Conservation (phyloP, 1,140 invertebrate genomes). For the Drosophila parabipectinata region DNA sequence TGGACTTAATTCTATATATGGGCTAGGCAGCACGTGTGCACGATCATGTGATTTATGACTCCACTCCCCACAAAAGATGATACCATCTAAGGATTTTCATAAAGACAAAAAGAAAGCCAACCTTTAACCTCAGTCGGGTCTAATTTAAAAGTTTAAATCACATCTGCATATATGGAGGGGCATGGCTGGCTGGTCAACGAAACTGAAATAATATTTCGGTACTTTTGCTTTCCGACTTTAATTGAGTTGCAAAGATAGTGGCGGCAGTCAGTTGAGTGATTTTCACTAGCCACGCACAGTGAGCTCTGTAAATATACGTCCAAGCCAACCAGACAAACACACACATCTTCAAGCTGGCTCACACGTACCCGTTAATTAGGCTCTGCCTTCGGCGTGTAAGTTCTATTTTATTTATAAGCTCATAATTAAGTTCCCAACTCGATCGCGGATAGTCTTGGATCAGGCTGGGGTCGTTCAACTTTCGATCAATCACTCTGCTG, state of each 20-base stretch:
- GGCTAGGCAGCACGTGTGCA: slow-evolving; percentile 42
- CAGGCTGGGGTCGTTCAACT: slow-evolving; percentile 60
- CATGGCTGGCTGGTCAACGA: slow-evolving; percentile 61
- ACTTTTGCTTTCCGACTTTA: slow-evolving; percentile 74
- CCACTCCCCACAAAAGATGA: slow-evolving; percentile 25
- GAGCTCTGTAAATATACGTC: slow-evolving; percentile 36
- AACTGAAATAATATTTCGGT: slow-evolving; percentile 68
- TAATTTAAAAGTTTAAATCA: slow-evolving; percentile 48
- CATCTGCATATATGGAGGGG: slow-evolving; percentile 24
- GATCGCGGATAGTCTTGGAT: slow-evolving; percentile 26
- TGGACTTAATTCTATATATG: slow-evolving; percentile 4
- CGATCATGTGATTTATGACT: slow-evolving; percentile 65
- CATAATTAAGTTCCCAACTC: slow-evolving; percentile 52
- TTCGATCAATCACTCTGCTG: slow-evolving; percentile 64
- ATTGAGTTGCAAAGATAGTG: slow-evolving; percentile 56
- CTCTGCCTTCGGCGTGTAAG: slow-evolving; percentile 32
- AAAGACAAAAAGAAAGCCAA: slow-evolving; percentile 34
- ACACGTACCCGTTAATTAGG: slow-evolving; percentile 27
- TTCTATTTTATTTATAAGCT: slow-evolving; percentile 57
- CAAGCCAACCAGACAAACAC: slow-evolving; percentile 4
- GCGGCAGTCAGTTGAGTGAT: slow-evolving; percentile 31
- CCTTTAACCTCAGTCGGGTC: slow-evolving; percentile 29
- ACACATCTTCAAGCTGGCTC: background rate
- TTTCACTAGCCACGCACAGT: slow-evolving; percentile 65
- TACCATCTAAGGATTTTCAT: no score